phyloP scores from a whole-genome alignment of 2,888 invertebrate genomes.

The Tyria jacobaeae region DNA sequence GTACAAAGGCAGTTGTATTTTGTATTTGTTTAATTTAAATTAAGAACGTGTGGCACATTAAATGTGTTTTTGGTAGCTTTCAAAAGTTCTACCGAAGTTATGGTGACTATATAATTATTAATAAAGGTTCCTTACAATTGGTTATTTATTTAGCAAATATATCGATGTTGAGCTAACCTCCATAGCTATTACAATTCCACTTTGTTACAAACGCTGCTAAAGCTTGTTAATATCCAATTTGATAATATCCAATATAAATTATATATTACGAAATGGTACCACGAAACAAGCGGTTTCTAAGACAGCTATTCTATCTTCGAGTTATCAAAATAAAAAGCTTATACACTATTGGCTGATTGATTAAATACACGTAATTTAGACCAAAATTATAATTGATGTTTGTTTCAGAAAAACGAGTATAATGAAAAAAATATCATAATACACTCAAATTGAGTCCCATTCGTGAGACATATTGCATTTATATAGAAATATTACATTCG shows the following conservation, averaged over 20 bases:
- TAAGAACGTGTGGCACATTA: constrained; percentile 30
- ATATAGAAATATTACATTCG: no score
- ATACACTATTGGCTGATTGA: not conserved
- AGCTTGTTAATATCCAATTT: constrained; percentile 29
- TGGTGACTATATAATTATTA: constrained; percentile 29
- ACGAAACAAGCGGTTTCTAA: constrained; percentile 36
- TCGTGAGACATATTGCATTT: no score
- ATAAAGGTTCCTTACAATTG: constrained; percentile 29
- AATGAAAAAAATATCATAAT: no score
- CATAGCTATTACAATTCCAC: constrained; percentile 32
- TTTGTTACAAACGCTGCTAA: constrained; percentile 19
- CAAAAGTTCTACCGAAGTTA: constrained; percentile 3
- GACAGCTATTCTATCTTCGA: not conserved
- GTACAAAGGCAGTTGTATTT: constrained; percentile 34
- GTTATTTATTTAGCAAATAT: constrained; percentile 36
- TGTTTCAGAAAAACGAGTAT: no score
- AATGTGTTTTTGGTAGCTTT: constrained; percentile 27
- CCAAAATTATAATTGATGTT: no score
- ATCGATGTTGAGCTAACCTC: constrained; percentile 25
- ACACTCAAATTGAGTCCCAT: no score
- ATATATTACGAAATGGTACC: constrained; percentile 23
- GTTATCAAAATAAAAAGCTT: not conserved
- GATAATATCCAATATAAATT: constrained; percentile 25
- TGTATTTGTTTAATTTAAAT: constrained; percentile 27
- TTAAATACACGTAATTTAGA: no score